phyloP scores from a whole-genome alignment of 2,113 vertebrate genomes.

The Taxidea taxus region DNA sequence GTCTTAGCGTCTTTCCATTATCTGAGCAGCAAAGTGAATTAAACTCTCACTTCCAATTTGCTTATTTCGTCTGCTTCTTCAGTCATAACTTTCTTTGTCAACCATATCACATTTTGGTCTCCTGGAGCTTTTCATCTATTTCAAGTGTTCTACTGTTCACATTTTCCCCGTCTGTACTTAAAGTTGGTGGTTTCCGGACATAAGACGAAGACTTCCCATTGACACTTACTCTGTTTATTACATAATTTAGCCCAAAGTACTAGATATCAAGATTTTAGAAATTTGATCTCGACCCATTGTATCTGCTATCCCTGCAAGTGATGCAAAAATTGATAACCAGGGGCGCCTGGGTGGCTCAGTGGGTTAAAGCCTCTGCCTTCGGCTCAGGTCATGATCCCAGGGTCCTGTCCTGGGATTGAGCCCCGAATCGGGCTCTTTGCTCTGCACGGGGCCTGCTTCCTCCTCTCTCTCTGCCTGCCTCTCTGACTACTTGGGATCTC shows the following conservation, averaged over 20 bases:
- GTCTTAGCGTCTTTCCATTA: not conserved
- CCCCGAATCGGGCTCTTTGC: too few species aligned
- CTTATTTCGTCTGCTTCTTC: not conserved
- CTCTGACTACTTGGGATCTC: too few species aligned
- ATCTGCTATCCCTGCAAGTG: not conserved
- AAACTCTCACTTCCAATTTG: not conserved
- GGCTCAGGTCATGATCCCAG: too few species aligned
- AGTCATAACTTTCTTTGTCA: not conserved
- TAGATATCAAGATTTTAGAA: not conserved
- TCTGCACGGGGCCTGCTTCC: too few species aligned
- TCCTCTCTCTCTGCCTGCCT: too few species aligned
- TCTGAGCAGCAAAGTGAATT: not conserved
- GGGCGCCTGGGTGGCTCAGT: too few species aligned
- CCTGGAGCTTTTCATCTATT: not conserved
- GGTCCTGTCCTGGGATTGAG: too few species aligned
- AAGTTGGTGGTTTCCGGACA: not conserved
- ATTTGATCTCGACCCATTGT: not conserved
- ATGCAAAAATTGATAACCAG: not conserved
- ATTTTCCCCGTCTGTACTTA: not conserved
- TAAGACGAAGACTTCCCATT: not conserved
- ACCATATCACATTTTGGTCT: not conserved
- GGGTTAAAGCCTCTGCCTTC: too few species aligned
- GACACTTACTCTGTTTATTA: not conserved
- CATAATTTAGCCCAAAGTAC: not conserved
- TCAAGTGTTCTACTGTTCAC: not conserved